These are phyloP conservation scores for Agelaius tricolor DNA, from an alignment of 2,113 vertebrate genomes.

Conservation along the genomic window DNA sequence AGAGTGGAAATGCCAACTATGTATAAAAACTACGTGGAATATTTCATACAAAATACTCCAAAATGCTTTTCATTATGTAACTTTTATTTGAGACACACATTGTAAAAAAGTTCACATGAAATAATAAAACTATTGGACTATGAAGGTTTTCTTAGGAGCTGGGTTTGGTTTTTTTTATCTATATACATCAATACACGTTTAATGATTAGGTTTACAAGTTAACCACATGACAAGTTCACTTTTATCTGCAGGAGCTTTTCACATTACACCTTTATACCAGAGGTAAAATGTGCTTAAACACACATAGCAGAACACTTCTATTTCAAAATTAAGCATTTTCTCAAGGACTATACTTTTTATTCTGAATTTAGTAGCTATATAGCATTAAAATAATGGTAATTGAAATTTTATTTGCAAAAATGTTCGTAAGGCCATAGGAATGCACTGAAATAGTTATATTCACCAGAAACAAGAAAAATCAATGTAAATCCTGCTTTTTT, in stretches of 20 bases:
- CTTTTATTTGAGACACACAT: conserved; percentile 84
- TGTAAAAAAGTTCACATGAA: conserved; percentile 82
- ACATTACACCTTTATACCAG: conserved; percentile 58
- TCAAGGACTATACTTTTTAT: conserved; percentile 50
- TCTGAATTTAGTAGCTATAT: conserved; percentile 62
- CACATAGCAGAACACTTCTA: conserved; percentile 59
- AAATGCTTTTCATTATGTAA: conserved; percentile 73
- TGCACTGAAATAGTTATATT: conserved; percentile 59
- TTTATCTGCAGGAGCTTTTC: conserved; percentile 69
- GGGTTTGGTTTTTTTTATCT: conserved; percentile 58
- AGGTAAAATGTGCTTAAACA: conserved; percentile 70
- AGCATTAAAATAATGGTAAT: conserved; percentile 68
- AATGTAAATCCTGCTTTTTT: conserved; percentile 39
- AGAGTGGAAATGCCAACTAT: neutral
- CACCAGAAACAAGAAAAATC: conserved; percentile 49
- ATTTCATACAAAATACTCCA: conserved; percentile 64
- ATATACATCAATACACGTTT: conserved; percentile 78
- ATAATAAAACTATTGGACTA: conserved; percentile 71
- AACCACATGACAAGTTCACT: conserved; percentile 69
- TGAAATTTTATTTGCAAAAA: conserved; percentile 63
- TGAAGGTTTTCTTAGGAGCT: neutral
- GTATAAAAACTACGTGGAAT: neutral
- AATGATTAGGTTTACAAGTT: conserved; percentile 73
- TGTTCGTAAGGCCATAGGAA: conserved; percentile 74
- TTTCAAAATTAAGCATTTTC: conserved; percentile 62